phyloP scores from a whole-genome alignment of 2,888 invertebrate species.

The Amiota communis region DNA sequence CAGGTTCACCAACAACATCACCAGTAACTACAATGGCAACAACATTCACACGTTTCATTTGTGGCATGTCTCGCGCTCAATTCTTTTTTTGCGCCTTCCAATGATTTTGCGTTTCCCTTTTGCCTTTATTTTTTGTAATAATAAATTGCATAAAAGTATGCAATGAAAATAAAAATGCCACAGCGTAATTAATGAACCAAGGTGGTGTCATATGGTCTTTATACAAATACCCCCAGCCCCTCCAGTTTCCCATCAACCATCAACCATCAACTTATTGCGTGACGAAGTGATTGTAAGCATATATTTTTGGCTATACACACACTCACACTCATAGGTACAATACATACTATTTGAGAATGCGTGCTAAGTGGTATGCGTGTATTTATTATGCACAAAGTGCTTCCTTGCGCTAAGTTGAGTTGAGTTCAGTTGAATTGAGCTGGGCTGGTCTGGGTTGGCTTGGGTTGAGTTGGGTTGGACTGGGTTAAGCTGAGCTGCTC shows the following conservation, averaged over 20 bases:
- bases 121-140: constrained; percentile 48
- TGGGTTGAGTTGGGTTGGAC: neutral
- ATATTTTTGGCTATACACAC: constrained; percentile 10
- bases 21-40: constrained; percentile 45
- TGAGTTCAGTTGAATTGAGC: neutral
- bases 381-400: constrained; percentile 68
- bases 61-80: constrained; percentile 49
- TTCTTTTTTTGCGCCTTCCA: neutral
- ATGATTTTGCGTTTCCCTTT: constrained; percentile 41
- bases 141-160: constrained; percentile 65
- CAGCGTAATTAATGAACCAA: constrained; percentile 65
- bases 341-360: constrained; percentile 66
- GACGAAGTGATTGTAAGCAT: neutral
- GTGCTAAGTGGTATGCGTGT: constrained; percentile 66
- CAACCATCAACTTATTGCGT: no score
- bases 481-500: constrained; percentile 23
- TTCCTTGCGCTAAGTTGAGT: constrained; percentile 37
- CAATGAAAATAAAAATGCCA: constrained; percentile 67
- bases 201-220: constrained; percentile 64
- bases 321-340: no score
- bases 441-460: constrained; percentile 47
- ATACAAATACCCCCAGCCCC: constrained; percentile 42
- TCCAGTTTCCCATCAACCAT: no score
- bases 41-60: constrained; percentile 55
- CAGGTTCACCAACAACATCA: constrained; percentile 37